Conservation (phyloP, 2,797 vertebrate genomes). For the Syngnathus rostellatus region DNA sequence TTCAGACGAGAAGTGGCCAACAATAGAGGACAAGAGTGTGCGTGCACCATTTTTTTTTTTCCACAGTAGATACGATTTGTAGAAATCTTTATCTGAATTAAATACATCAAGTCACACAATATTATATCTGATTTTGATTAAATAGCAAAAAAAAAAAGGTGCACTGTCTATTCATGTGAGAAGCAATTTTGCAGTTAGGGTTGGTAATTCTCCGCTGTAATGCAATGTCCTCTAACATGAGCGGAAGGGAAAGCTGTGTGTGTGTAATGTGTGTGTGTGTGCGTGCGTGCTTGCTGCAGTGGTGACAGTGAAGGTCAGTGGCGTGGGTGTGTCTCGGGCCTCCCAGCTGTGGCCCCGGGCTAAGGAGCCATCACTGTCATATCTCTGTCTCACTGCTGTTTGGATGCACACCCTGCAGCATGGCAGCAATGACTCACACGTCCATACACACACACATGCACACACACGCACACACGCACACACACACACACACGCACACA, state of each 20-base stretch:
- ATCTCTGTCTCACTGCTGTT: constrained; percentile 55
- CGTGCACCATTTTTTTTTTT: background rate
- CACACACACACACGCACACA: background rate
- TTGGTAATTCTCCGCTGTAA: background rate
- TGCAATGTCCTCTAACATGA: constrained; percentile 1
- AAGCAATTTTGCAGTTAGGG: background rate
- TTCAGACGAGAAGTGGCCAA: constrained; percentile 30
- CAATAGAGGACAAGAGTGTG: constrained; percentile 20
- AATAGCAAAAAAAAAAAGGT: background rate
- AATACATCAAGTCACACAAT: too few relatives aligned
- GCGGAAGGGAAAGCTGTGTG: background rate
- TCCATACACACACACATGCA: constrained; percentile 17
- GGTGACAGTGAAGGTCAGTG: constrained; percentile 72
- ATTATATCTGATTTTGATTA: too few relatives aligned
- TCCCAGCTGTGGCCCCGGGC: constrained; percentile 64
- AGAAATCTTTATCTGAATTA: too few relatives aligned
- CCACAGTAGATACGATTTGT: too few relatives aligned
- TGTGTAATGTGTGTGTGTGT: constrained; percentile 10
- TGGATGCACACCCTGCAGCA: constrained; percentile 44
- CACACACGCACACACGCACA: constrained; percentile 3
- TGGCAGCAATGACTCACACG: constrained; percentile 28
- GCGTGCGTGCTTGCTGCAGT: constrained; percentile 23
- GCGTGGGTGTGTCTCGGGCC: constrained; percentile 63
- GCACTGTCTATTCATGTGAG: background rate
- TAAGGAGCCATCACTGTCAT: constrained; percentile 72